Percentiles rank a stretch among this genome's conserved stretches.
Conservation (phyloP, 2,113 vertebrate species). For the Butorides virescens region DNA sequence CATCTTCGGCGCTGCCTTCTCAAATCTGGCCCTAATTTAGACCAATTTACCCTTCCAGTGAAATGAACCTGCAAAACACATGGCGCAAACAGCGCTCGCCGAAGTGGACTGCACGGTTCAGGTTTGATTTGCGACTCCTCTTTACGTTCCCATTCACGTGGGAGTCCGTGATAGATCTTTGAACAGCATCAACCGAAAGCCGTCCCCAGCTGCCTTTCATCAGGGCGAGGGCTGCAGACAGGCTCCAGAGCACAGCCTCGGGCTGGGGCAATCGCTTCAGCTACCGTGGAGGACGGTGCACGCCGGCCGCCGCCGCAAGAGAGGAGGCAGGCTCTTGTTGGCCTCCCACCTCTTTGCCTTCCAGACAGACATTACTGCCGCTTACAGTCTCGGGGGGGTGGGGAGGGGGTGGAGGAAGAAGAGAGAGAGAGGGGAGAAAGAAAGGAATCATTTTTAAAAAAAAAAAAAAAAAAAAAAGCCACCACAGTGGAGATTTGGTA, state of each 20-base stretch:
- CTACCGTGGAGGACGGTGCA: slow-evolving; percentile 1
- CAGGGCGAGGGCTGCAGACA: slow-evolving; percentile 50
- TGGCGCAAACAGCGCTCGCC: slow-evolving; percentile 49
- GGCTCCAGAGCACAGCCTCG: background rate
- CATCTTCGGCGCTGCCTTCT: background rate
- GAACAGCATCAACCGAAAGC: slow-evolving; percentile 39
- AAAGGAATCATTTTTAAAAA: background rate
- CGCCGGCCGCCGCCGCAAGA: background rate
- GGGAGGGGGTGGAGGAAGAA: background rate
- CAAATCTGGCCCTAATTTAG: slow-evolving; percentile 60
- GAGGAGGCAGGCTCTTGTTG: background rate
- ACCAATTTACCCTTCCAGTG: slow-evolving; percentile 43
- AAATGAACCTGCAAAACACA: slow-evolving; percentile 68
- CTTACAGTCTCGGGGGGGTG: background rate
- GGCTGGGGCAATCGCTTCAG: slow-evolving; percentile 21
- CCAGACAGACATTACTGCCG: background rate
- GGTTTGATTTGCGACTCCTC: slow-evolving; percentile 68
- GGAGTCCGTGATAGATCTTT: slow-evolving; percentile 62
- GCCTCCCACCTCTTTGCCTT: background rate
- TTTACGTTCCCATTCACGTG: slow-evolving; percentile 50
- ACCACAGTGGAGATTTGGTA: slow-evolving; percentile 15
- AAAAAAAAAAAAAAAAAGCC: background rate
- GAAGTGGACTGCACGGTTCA: slow-evolving; percentile 41
- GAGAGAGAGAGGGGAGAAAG: background rate
- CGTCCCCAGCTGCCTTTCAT: slow-evolving; percentile 72